Base-by-base conservation (phyloP, 2,888 invertebrate genomes). In the Diplazon laetatorius region DNA sequence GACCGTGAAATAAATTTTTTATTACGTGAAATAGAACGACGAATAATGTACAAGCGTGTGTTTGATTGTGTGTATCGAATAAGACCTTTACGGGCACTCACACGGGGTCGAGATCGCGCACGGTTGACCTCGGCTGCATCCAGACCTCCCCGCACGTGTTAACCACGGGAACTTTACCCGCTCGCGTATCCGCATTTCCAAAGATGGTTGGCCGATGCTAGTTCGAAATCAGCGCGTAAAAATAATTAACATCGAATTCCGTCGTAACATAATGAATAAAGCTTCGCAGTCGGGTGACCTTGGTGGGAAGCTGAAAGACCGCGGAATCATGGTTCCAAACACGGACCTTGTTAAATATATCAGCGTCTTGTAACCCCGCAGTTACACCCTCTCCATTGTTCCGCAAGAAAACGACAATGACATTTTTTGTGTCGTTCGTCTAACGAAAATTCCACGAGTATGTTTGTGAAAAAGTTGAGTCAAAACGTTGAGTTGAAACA, bases 331-430 rank as follows among this genome's bases (percentile, higher is more conserved):
- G 78, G 80, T 60, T 85, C 86, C 86, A 87, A 87, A 86, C 87
- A 86, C 81, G 87, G 82, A 71, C 85, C 87, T 87, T 87, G 86
- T 87, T 87, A 87, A 87, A 85, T 82, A 82, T 59, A 63, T 59
- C 22, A 80, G 74, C 82, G 84, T 81, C 87, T 84, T 87, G 87
- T 86, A 87, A 81, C 82, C 75, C 80, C 70, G 78, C 82, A 82
- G 84, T 82, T 84, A 85, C 83, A 84, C 81, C 82, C 82, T 59
- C 80, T 72, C 81, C 85, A 87, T 86, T 87, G 87, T 87, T 87
- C 69, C 37, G 52, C 78, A 74, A 66, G 72, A 77, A 71, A 82
- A 81, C 80, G 82, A 78, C 81, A 80, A 84, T 81, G 72, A 72
- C 68, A 65, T 69, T 77, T 77, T 30, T 22, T 44, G 39, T 16